Evolutionary conservation across 2,888 invertebrate genomes (phyloP), one percentile per base, ranked within the genome.

Genomic region (Caenorhabditis virilis): DNA sequence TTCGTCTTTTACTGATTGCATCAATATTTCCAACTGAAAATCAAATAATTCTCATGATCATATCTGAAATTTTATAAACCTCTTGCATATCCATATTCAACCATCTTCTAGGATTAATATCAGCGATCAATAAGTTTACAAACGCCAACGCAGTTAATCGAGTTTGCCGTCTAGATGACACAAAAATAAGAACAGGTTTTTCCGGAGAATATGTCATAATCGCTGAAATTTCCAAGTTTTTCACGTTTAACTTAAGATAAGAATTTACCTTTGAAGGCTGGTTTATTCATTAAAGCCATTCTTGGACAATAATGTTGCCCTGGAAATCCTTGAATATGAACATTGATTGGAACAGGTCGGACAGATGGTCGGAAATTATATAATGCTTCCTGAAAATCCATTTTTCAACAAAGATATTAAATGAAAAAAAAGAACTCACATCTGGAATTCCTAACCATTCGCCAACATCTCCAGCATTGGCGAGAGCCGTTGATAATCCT

Each of bases 281-380:
- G 97, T 80, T 94, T 91, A 86, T 99, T 99, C 98, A 99, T 99
- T 0, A 95, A 91, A 66, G 95, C 91, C 98, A 99, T 99, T 46
- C 98, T 89, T 0, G 98, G 98, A 81, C 98, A 99, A 86, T 98
- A 99, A 84, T 98, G 94, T 72, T 95, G 92, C 3, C 95, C 98
- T 0, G 95, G 91, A 84, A 93, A 98, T 0, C 98, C 98, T 48
- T 90, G 89, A 76, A 95, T 93, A 82, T 94, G 94, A 13, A 91
- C 90, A 86, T 93, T 93, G 35, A 98, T 86, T 0, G 97, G 97
- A 13, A 99, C 97, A 0, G 98, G 98, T 20, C 98, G 88, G 0
- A 99, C 98, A 0, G 94, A 92, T 0, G 98, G 95, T 56, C 95
- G 89, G 84, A 99, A 99, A 86, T 99, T 99, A 85, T 91, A 99